Evolutionary conservation across 1,140 invertebrate species (phyloP), one percentile per base, ranked within the genome.

Genomic region (Drosophila micromelanica): DNA sequence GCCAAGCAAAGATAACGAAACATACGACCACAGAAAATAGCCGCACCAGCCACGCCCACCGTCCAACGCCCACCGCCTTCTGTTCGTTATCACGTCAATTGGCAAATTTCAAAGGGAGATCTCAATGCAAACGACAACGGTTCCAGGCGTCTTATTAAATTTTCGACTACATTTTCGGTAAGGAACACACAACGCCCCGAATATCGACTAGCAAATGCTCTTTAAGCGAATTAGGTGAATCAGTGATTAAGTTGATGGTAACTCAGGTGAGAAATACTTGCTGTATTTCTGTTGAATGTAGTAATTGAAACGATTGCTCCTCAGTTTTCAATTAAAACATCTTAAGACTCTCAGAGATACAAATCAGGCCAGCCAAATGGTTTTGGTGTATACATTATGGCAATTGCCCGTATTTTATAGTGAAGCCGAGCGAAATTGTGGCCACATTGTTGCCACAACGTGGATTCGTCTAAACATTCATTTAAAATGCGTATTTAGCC

Each of bases 401-500:
- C 11, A 13, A 30, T 13, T 12, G 35, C 11, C n/a, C 5, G 32
- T 42, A 8, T 11, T 55, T 8, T 40, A 32, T 13, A 42, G 7
- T 3, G n/a, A 15, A 5, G 55, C 30, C 42, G 3, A 12, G 15
- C 27, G 7, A 54, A 9, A 69, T 54, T 59, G 38, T 49, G 52
- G 56, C 64, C 56, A 51, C 43, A 61, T 54, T 68, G 62, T 45
- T 48, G 73, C 51, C 73, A 43, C 52, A 55, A 32, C 64, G 68
- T 49, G 62, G 40, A 65, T 62, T 57, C 42, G 55, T 67, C 78
- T 46, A 81, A 80, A 82, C 69, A 82, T 80, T 78, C 45, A 82
- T 82, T 78, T 69, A 68, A 80, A 80, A 77, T 74, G 79, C 74
- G 74, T 74, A 55, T 35, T 49, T 37, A 38, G 48, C 73, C 35